Base-by-base conservation (phyloP, 2,888 invertebrate genomes). In the Tenthredo notha region DNA sequence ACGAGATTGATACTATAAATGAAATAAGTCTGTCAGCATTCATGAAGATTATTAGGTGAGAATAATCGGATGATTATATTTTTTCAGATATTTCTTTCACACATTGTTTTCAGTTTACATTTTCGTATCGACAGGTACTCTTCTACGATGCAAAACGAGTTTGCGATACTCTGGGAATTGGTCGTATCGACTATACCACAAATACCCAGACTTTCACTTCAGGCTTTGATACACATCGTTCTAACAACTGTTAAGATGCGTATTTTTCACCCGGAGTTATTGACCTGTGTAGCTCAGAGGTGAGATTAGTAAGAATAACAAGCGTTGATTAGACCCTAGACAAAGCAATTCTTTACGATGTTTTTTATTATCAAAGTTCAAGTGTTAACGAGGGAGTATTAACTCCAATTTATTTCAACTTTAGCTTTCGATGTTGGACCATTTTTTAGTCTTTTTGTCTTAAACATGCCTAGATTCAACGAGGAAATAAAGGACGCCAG, bases 11-110 rank as follows among this genome's bases (percentile, higher is more conserved):
- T 33, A 93, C 91, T 4, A 94, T 96, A 15, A 95, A 96, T 90
- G 96, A 96, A 90, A 95, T 97, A 18, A 94, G 95, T 10, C 92
- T 97, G 54, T 95, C 96, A 82, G 95, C 96, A 29, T 94, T 97
- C 85, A 92, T 97, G 86, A 97, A 97, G 94, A 92, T 94, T 87
- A 88, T 88, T 18, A 87, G 91, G 91, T 91, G 84, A 84, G 84
- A 40, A 40, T 72, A 40, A 40, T 72, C n/a, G 43, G 37, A 37
- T 18, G 18, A 72, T 37, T 40, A 1, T 10, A 18, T n/a, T 72
- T 40, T 18, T 0, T 40, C 25, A 25, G 65, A 18, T 18, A 1
- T 50, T 50, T 6, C 1, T 18, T 50, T n/a, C 33, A 1, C 15
- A 50, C 50, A 5, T 18, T 18, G 5, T 12, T 25, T 25, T 61